Percentiles rank a stretch among this genome's conserved stretches.
Evolutionary conservation across 2,888 invertebrate species (phyloP).

Genomic region (Sturmia bella): DNA sequence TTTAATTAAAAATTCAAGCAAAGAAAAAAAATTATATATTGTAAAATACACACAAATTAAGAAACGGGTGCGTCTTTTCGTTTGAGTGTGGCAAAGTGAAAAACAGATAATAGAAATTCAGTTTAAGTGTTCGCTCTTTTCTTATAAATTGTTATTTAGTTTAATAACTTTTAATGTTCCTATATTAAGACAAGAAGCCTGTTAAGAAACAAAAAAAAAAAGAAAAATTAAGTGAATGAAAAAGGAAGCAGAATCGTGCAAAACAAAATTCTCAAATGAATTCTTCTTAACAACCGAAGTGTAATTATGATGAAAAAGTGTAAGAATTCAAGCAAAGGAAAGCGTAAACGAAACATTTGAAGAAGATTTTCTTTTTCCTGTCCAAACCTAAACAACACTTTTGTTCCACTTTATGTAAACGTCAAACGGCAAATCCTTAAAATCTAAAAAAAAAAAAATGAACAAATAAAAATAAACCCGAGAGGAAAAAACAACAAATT

Average conservation of each 20-base stretch:
- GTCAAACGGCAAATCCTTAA: constrained; percentile 58
- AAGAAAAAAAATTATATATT: constrained; percentile 54
- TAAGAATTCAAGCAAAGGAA: constrained; percentile 51
- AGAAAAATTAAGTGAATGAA: constrained; percentile 25
- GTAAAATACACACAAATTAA: constrained; percentile 56
- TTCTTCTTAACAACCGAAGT: constrained; percentile 54
- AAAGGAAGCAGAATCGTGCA: constrained; percentile 16
- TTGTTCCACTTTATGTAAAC: constrained; percentile 60
- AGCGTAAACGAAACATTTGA: constrained; percentile 40
- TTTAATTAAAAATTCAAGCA: constrained; percentile 53
- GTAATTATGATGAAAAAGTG: constrained; percentile 45
- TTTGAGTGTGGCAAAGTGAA: constrained; percentile 44
- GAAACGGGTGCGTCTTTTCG: constrained; percentile 71
- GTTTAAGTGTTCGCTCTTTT: constrained; percentile 38
- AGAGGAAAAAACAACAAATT: constrained; percentile 60
- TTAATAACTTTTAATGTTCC: constrained; percentile 70
- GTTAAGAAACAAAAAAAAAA: constrained; percentile 24
- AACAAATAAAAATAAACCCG: constrained; percentile 42
- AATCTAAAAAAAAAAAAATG: constrained; percentile 33
- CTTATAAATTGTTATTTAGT: constrained; percentile 55
- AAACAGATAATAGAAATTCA: constrained; percentile 42
- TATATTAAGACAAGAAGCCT: constrained; percentile 66
- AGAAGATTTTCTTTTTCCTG: constrained; percentile 20
- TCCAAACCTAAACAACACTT: constrained; percentile 50
- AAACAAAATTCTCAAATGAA: constrained; percentile 46